These are phyloP conservation scores for Apocheima hispidaria DNA, from an alignment of 2,888 invertebrate species.

Conservation along the genomic window DNA sequence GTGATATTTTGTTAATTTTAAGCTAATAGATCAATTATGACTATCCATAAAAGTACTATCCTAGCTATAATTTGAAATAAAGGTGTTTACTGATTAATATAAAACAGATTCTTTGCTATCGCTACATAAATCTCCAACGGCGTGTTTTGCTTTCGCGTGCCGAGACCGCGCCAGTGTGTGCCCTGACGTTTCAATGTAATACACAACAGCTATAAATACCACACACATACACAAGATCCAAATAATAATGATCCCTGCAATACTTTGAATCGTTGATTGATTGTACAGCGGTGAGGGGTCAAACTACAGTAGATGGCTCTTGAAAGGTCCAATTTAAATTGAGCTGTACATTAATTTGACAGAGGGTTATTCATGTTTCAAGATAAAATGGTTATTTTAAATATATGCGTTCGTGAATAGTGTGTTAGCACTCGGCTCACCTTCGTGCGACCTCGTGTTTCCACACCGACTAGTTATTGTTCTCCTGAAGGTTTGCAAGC, in stretches of 20 bases:
- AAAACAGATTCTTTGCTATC: constrained; percentile 28
- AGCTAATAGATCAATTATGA: no score
- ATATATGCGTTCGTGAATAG: constrained; percentile 70
- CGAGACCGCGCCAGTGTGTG: constrained; percentile 61
- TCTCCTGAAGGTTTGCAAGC: constrained; percentile 75
- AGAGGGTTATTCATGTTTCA: constrained; percentile 7
- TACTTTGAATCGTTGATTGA: constrained; percentile 11
- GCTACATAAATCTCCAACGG: constrained; percentile 69
- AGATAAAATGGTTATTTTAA: constrained; percentile 46
- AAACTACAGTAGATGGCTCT: constrained; percentile 14
- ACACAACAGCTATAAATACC: constrained; percentile 58
- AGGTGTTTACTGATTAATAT: neutral
- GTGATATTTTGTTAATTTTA: no score
- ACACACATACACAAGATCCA: constrained; percentile 51
- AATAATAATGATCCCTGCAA: constrained; percentile 18
- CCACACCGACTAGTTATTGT: constrained; percentile 81
- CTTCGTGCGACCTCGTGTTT: constrained; percentile 84
- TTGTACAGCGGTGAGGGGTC: constrained; percentile 11
- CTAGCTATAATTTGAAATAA: no score
- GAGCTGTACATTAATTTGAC: constrained; percentile 42
- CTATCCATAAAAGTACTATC: no score
- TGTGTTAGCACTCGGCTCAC: constrained; percentile 79
- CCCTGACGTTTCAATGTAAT: constrained; percentile 61
- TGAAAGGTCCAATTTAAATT: constrained; percentile 41
- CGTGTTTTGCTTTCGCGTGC: constrained; percentile 80